Conservation (phyloP, 2,113 vertebrate species). For the Plecotus auritus region DNA sequence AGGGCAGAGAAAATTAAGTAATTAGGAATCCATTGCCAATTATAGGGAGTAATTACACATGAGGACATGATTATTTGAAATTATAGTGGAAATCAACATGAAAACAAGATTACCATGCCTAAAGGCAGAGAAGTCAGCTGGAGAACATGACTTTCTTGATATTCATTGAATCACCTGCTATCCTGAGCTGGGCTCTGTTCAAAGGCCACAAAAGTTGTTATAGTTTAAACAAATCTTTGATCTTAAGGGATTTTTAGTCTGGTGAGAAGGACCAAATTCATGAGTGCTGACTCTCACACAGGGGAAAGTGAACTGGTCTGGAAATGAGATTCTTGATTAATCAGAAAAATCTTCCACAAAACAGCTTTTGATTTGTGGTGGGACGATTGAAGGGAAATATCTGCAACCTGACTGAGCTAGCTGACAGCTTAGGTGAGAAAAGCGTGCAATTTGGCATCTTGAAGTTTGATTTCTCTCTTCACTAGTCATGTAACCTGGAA, state of each 20-base stretch:
- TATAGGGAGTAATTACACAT: conserved; percentile 44
- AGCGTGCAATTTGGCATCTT: not conserved
- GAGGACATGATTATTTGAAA: not conserved
- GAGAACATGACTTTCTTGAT: not conserved
- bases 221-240: not conserved
- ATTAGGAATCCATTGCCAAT: not conserved
- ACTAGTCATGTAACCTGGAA: not conserved
- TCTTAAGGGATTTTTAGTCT: not conserved
- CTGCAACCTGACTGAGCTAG: not conserved
- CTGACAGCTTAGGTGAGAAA: not conserved
- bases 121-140: not conserved
- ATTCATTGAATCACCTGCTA: not conserved
- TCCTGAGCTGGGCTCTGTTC: not conserved
- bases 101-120: not conserved
- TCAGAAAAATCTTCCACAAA: not conserved
- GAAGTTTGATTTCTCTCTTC: not conserved
- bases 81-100: conserved; percentile 22
- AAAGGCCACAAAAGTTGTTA: not conserved
- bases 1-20: conserved; percentile 39
- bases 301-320: not conserved
- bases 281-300: not conserved
- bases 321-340: not conserved
- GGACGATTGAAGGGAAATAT: not conserved
- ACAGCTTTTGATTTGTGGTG: not conserved
- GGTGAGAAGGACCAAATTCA: not conserved